These are phyloP conservation scores for Pseudomyrmex gracilis DNA, from an alignment of 1,140 invertebrate species.

Conservation along the genomic window DNA sequence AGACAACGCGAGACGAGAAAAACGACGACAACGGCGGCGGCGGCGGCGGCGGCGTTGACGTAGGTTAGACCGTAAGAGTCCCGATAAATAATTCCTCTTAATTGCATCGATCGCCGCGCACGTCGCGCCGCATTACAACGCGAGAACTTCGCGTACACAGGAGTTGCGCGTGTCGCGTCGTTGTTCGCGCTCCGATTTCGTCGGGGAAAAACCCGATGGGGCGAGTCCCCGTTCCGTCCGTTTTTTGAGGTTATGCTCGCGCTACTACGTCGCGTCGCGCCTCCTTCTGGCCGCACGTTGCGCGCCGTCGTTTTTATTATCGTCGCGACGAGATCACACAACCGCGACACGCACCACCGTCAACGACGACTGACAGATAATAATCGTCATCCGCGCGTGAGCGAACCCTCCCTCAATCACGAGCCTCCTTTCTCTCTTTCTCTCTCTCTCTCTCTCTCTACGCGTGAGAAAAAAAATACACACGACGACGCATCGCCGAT, in stretches of 20 bases:
- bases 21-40: not conserved
- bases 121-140: constrained; percentile 7
- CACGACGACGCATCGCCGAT: not conserved
- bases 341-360: too few species aligned
- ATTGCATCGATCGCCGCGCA: constrained; percentile 50
- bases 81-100: constrained; percentile 51
- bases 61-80: constrained; percentile 13
- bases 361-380: too few species aligned
- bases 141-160: not conserved
- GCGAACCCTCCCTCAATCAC: too few species aligned
- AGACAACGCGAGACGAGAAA: not conserved
- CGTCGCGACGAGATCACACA: too few species aligned
- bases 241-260: constrained; percentile 38
- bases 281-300: not conserved
- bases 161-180: not conserved
- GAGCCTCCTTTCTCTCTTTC: too few species aligned
- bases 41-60: not conserved
- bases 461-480: too few species aligned
- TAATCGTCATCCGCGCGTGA: too few species aligned
- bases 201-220: not conserved
- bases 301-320: too few species aligned
- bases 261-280: not conserved
- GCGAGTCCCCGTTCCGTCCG: not conserved
- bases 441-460: too few species aligned
- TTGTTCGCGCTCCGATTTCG: not conserved